Evolutionary conservation across 2,797 vertebrate genomes (phyloP), one percentile per base, ranked within the genome.

Genomic region (Melopsittacus undulatus): DNA sequence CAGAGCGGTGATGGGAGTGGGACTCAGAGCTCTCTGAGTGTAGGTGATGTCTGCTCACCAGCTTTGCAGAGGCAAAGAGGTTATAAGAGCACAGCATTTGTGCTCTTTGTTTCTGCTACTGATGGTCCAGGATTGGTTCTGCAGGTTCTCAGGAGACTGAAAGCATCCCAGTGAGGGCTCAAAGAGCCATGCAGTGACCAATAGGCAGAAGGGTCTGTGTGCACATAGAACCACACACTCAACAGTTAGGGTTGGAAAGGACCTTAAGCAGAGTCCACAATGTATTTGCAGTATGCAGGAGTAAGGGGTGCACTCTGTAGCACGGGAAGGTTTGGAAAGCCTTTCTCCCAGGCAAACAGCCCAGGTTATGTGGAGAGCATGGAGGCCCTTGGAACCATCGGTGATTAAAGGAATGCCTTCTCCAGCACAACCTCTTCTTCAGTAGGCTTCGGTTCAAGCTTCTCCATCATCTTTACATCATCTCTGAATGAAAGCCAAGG

Each of bases 381-480:
- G 2, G 67, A 72, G 59, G 75, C 42, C 89, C 54, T 51, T 74
- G 54, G 30, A 74, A 84, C 34, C 59, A 76, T 42, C 61, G 21
- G 59, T 22, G 89, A 80, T 82, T 63, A 81, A 74, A 85, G 48
- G 51, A 93, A 91, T 89, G 64, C 64, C 32, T 82, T 90, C 90
- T 70, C 70, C 62, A 26, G 8, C 67, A 87, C 75, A 87, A 87
- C 91, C 82, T 92, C 72, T 91, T 85, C 72, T 80, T 89, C 91
- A 94, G 61, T 92, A 82, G 95, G 95, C 92, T 83, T 49, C 19
- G n/a, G 34, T 34, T 34, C 34, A 34, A 34, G 34, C 8, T 34
- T 34, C 34, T 34, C 34, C 34, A 34, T 34, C 34, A 34, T 34
- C 34, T 34, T 34, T 34, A 34, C 34, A 34, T 34, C 34, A 34